Percentiles rank a stretch among this genome's conserved stretches.
Evolutionary conservation across 2,113 vertebrate species (phyloP).

Genomic region (Formicarius rufipectus): DNA sequence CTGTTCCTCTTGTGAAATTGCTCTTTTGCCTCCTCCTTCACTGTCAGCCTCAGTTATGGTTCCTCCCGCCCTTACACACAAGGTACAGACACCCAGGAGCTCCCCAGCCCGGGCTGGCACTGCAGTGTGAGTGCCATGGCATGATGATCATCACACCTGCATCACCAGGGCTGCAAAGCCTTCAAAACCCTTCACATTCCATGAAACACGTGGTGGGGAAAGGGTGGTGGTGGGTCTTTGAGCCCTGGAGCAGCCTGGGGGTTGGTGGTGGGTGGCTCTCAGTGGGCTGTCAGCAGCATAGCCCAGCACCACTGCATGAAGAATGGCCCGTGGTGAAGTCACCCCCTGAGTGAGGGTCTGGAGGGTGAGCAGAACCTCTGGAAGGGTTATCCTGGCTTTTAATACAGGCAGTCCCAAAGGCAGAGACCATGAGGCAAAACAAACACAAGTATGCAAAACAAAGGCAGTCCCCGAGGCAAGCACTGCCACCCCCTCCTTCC

Average conservation of each 20-base stretch:
- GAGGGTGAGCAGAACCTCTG: not conserved
- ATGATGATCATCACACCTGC: not conserved
- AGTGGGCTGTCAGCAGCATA: not conserved
- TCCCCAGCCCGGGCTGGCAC: not conserved
- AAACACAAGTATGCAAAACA: constrained; percentile 10
- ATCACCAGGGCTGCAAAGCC: not conserved
- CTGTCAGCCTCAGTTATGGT: not conserved
- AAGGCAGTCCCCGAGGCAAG: not conserved
- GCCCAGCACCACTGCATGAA: accelerated
- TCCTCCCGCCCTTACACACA: not conserved
- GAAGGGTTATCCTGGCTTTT: not conserved
- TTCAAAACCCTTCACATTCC: not conserved
- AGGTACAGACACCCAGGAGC: accelerated
- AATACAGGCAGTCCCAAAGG: not conserved
- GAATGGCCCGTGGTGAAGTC: not conserved
- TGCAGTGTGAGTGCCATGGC: accelerated
- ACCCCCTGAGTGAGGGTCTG: not conserved
- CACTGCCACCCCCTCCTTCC: not conserved
- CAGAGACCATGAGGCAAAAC: not conserved
- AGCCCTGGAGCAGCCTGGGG: not conserved
- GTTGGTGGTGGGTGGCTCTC: not conserved
- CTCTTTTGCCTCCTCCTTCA: not conserved
- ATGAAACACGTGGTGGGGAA: not conserved
- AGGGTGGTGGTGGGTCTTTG: not conserved
- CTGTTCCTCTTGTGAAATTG: not conserved